These are phyloP conservation scores for Oncorhynchus masou DNA, from an alignment of 2,113 vertebrate species.

Conservation along the genomic window DNA sequence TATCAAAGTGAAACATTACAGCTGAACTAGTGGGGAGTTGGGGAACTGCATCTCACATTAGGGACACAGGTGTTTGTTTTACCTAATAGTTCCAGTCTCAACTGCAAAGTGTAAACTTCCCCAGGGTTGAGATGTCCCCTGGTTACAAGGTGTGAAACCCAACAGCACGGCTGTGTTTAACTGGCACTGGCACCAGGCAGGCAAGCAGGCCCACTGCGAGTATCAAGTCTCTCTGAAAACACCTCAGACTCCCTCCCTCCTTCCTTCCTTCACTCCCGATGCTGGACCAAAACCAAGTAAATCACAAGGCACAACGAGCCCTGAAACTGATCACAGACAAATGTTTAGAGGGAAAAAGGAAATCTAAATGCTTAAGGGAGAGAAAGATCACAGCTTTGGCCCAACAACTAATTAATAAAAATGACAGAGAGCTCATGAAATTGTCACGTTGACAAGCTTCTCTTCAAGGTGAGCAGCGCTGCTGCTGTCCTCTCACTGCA, in stretches of 20 bases:
- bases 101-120: conserved; percentile 46
- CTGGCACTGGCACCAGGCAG: conserved; percentile 48
- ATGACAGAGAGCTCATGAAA: conserved; percentile 34
- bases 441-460: conserved; percentile 1
- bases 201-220: conserved; percentile 47
- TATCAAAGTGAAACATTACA: too few species aligned
- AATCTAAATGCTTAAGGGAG: conserved; percentile 14
- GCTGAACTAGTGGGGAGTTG: background rate
- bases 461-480: background rate
- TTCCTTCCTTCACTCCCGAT: conserved; percentile 23
- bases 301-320: conserved; percentile 51
- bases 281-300: conserved; percentile 55
- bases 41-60: background rate
- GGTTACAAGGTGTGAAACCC: conserved; percentile 55
- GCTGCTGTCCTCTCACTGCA: conserved; percentile 5
- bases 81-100: conserved; percentile 21
- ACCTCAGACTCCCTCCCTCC: conserved; percentile 21
- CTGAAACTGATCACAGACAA: conserved; percentile 45
- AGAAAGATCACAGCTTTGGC: conserved; percentile 45
- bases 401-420: conserved; percentile 46
- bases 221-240: conserved; percentile 63
- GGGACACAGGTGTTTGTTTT: conserved; percentile 19
- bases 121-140: conserved; percentile 33
- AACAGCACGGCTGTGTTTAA: conserved; percentile 49
- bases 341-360: conserved; percentile 32